Percentiles rank a stretch among this genome's conserved stretches.
These are phyloP conservation scores for Actinia tenebrosa DNA, from an alignment of 64 coral and sea anemone genomes.

Conservation along the genomic window DNA sequence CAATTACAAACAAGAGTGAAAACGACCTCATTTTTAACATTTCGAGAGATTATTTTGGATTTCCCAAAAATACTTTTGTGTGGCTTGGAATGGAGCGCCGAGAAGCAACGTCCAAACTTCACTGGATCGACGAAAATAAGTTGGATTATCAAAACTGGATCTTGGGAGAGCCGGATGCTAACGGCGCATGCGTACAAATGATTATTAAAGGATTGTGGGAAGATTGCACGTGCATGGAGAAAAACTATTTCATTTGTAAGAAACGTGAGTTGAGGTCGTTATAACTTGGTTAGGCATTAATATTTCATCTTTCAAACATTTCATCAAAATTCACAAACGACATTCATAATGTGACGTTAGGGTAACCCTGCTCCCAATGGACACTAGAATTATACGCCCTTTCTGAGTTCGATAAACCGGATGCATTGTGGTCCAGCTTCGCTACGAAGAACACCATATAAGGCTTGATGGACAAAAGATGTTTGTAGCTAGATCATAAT, in stretches of 20 bases:
- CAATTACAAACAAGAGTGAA: constrained; percentile 44
- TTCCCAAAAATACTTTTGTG: constrained; percentile 25
- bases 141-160: constrained; percentile 66
- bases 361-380: too few species aligned
- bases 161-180: constrained; percentile 58
- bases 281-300: too few species aligned
- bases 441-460: too few species aligned
- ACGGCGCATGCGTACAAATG: constrained; percentile 95
- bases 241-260: constrained; percentile 63
- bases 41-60: constrained; percentile 5
- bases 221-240: constrained; percentile 53
- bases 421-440: too few species aligned
- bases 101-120: constrained; percentile 28
- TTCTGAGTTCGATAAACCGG: too few species aligned
- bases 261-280: constrained; percentile 41
- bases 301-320: too few species aligned
- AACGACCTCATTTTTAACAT: constrained; percentile 34
- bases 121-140: constrained; percentile 62
- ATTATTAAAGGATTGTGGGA: constrained; percentile 65
- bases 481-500: too few species aligned
- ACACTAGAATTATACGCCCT: too few species aligned
- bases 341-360: too few species aligned
- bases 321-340: too few species aligned
- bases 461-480: too few species aligned
- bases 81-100: constrained; percentile 63